Conservation (phyloP, 2,113 vertebrate species). For the Marcusenius ussheri region DNA sequence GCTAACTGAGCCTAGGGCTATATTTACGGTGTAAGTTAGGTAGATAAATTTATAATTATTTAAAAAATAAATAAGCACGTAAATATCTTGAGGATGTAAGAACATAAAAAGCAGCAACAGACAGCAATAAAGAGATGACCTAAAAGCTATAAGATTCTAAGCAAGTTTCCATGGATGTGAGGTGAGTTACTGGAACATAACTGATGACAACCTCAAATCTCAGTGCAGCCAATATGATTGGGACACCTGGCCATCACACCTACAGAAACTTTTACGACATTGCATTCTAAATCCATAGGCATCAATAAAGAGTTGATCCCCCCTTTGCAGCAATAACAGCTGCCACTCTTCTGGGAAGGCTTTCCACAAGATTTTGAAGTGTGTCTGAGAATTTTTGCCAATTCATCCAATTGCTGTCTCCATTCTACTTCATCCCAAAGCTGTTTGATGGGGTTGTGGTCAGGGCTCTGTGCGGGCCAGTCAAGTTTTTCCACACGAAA, state of each 20-base stretch:
- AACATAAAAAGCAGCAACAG: not conserved
- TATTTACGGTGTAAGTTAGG: not conserved
- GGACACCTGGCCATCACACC: not conserved
- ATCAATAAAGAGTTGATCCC: not conserved
- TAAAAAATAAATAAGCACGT: not conserved
- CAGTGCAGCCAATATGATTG: not conserved
- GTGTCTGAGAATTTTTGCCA: not conserved
- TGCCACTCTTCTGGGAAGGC: not conserved
- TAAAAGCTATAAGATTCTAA: not conserved
- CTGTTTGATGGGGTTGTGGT: not conserved
- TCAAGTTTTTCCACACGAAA: not conserved
- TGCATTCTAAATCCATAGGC: not conserved
- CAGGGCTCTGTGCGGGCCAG: not conserved
- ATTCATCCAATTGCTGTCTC: not conserved
- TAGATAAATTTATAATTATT: not conserved
- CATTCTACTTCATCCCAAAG: not conserved
- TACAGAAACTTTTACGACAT: not conserved
- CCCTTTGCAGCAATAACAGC: not conserved
- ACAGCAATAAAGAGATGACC: not conserved
- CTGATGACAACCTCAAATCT: not conserved
- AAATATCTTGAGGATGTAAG: not conserved
- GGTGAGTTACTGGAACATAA: not conserved
- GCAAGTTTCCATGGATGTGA: not conserved
- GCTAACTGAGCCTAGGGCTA: not conserved
- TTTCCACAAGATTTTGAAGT: not conserved